Conservation (phyloP, 2,888 invertebrate genomes). For the Dromius quadrimaculatus region DNA sequence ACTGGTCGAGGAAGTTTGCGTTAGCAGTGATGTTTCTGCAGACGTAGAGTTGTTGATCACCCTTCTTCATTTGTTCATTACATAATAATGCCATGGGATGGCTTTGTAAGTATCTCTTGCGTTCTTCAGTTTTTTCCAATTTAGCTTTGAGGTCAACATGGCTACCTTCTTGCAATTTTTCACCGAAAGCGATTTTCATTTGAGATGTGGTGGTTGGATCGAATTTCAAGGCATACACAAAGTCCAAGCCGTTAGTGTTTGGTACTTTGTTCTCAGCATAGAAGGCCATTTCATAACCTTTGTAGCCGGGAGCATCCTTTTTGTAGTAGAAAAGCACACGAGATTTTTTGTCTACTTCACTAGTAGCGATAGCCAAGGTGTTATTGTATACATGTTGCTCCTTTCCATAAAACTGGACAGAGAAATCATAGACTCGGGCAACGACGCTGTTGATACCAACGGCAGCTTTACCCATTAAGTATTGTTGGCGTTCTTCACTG, state of each 20-base stretch:
- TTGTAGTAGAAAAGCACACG: slow-evolving; percentile 69
- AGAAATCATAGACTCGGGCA: slow-evolving; percentile 69
- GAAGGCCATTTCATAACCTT: slow-evolving; percentile 66
- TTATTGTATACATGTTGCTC: slow-evolving; percentile 68
- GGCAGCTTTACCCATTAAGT: slow-evolving; percentile 70
- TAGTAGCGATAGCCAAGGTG: slow-evolving; percentile 71
- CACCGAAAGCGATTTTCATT: slow-evolving; percentile 69
- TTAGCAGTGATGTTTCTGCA: slow-evolving; percentile 71
- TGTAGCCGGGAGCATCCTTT: slow-evolving; percentile 62
- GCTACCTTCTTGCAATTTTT: slow-evolving; percentile 63
- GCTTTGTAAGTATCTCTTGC: slow-evolving; percentile 66
- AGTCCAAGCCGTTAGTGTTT: slow-evolving; percentile 69
- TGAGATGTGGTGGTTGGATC: slow-evolving; percentile 68
- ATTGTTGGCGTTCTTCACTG: slow-evolving; percentile 66
- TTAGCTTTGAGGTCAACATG: slow-evolving; percentile 60
- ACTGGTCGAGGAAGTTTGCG: slow-evolving; percentile 70
- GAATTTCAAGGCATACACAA: slow-evolving; percentile 69
- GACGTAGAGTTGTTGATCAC: slow-evolving; percentile 70
- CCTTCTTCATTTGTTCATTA: slow-evolving; percentile 68
- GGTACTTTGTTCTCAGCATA: slow-evolving; percentile 68
- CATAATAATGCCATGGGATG: slow-evolving; percentile 68
- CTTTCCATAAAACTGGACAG: slow-evolving; percentile 70
- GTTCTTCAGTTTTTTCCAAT: slow-evolving; percentile 68
- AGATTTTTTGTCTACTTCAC: slow-evolving; percentile 70
- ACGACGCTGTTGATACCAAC: slow-evolving; percentile 70